Evolutionary conservation across 2,888 invertebrate species (phyloP), one percentile per base, ranked within the genome.

Genomic region (Trichogramma evanescens): DNA sequence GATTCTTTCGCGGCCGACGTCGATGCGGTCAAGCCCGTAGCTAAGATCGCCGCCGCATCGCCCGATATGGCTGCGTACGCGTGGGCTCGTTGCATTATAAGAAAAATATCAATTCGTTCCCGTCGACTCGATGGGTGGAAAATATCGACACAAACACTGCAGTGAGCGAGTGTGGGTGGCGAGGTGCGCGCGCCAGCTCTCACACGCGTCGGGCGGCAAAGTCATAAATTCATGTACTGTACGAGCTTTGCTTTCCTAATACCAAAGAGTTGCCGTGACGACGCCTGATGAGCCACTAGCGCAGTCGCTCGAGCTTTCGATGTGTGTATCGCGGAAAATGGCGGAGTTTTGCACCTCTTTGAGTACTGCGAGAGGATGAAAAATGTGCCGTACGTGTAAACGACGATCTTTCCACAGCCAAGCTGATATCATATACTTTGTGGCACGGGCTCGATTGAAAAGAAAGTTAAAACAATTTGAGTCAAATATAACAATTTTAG

Each of bases 231-330:
- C 67, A 74, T 72, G 73, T 69, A 66, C 72, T 69, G 44, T 46
- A 13, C 62, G 66, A 52, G 56, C 67, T 66, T 74, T 76, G 69
- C 70, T 75, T 65, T 63, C 75, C 75, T 76, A 74, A 70, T 75
- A 76, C 66, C 59, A 61, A 56, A 59, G 67, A 70, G 71, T 69
- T 70, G 68, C 68, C 68, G 67, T 74, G 74, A 75, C 75, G 74
- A 72, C 72, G 71, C 68, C 65, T 68, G 67, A 69, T 68, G 71
- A 63, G 48, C 54, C 38, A 26, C 52, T 45, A 45, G 40, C n/a
- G 48, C 54, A 8, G 50, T 13, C 40, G 13, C 50, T 52, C 26
- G 2, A 50, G 52, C 56, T 44, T 46, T n/a, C 41, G 8, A 9
- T 39, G 53, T 39, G 43, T 40, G 58, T 54, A 45, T 41, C 49